Evolutionary conservation across 1,140 invertebrate species (phyloP).

Genomic region (Drosophila azteca): DNA sequence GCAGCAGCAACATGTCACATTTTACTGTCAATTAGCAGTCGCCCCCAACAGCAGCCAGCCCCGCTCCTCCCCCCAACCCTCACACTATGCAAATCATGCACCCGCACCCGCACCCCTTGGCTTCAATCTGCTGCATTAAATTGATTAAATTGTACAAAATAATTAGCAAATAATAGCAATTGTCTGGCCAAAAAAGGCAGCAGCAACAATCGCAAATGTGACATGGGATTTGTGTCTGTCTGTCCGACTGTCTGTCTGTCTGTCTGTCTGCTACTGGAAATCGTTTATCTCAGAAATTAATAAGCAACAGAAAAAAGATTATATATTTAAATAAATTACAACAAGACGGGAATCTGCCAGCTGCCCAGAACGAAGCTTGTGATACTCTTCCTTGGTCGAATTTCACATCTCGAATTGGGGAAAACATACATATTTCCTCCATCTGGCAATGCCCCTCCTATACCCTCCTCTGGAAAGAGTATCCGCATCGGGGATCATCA

Average conservation of each 20-base stretch:
- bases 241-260: not conserved
- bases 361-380: no score
- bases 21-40: slow-evolving; percentile 27
- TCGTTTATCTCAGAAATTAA: slow-evolving; percentile 52
- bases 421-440: no score
- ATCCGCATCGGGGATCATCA: slow-evolving; percentile 45
- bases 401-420: no score
- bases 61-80: not conserved
- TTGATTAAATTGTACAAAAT: slow-evolving; percentile 40
- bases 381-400: no score
- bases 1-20: slow-evolving; percentile 45
- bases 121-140: slow-evolving; percentile 37
- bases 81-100: slow-evolving; percentile 33
- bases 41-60: slow-evolving; percentile 22
- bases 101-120: not conserved
- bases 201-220: slow-evolving; percentile 41
- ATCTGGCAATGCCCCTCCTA: no score
- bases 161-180: slow-evolving; percentile 66
- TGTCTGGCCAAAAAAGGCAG: slow-evolving; percentile 66
- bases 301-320: slow-evolving; percentile 70
- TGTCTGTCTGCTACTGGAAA: slow-evolving; percentile 63
- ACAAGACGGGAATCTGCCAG: not conserved
- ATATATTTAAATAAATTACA: slow-evolving; percentile 72
- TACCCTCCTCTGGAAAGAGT: no score
- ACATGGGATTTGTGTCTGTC: slow-evolving; percentile 61